Percentiles rank a stretch among this genome's conserved stretches.
Conservation (phyloP, 2,888 invertebrate genomes). For the Drosophila atroscutellata region DNA sequence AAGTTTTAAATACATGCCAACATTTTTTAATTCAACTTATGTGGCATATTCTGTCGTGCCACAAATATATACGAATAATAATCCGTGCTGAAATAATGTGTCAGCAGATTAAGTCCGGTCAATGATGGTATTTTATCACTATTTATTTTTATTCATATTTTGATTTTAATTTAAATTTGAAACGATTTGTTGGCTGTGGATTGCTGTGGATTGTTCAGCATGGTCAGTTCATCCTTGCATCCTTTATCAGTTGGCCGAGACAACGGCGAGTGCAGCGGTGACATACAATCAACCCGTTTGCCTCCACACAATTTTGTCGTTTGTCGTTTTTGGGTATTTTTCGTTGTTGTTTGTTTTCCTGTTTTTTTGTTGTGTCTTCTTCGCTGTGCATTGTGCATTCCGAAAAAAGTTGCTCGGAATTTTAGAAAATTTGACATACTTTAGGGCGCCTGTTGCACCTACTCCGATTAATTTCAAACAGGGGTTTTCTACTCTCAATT, state of each 20-base stretch:
- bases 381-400: not conserved
- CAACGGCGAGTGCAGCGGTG: too few species aligned
- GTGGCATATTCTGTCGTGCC: not conserved
- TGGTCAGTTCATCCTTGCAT: too few species aligned
- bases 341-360: not conserved
- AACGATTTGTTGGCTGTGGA: too few species aligned
- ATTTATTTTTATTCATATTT: too few species aligned
- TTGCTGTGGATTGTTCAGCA: too few species aligned
- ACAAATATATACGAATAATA: not conserved
- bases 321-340: not conserved
- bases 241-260: too few species aligned
- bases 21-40: not conserved
- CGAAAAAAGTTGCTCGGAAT: not conserved
- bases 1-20: not conserved
- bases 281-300: too few species aligned
- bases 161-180: not conserved
- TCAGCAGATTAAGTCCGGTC: not conserved
- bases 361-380: conserved; percentile 1
- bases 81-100: not conserved
- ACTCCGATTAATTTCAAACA: not conserved
- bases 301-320: too few species aligned
- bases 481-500: not conserved
- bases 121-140: not conserved
- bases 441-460: too few species aligned
- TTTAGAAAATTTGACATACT: not conserved